A percentile compares a stretch with the other conserved stretches of the same genome.
Conservation (phyloP, 2,113 vertebrate species). For the Rynchops niger region DNA sequence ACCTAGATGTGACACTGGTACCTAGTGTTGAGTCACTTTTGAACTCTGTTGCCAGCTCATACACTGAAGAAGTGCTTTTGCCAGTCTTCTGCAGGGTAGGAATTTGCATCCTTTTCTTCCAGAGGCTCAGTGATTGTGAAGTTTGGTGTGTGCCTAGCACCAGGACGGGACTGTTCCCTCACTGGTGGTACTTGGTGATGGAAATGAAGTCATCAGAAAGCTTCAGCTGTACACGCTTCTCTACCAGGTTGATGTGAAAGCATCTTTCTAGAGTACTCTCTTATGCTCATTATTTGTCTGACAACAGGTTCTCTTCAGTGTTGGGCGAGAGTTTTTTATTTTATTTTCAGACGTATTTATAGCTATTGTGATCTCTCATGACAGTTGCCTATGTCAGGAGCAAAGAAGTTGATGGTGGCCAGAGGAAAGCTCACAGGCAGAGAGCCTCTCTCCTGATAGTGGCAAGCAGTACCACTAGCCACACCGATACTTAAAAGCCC, state of each 20-base stretch:
- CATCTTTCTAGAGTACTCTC: not conserved
- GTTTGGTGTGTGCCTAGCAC: not conserved
- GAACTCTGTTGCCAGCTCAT: not conserved
- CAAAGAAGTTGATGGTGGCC: not conserved
- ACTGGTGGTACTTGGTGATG: not conserved
- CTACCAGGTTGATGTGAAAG: not conserved
- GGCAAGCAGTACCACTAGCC: not conserved
- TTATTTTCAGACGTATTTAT: not conserved
- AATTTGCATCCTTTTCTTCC: not conserved
- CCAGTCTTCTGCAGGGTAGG: not conserved
- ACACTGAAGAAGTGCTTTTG: not conserved
- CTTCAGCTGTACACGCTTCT: not conserved
- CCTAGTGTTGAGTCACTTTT: not conserved
- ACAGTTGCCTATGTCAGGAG: not conserved
- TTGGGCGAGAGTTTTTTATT: not conserved
- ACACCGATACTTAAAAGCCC: not conserved
- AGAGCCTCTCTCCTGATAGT: not conserved
- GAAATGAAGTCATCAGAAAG: not conserved
- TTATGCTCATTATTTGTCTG: not conserved
- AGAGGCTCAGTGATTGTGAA: not conserved
- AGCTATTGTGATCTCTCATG: not conserved
- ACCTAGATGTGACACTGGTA: not conserved
- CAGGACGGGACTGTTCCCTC: not conserved
- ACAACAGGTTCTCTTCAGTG: not conserved
- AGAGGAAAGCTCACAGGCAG: not conserved